A percentile compares a stretch with the other conserved stretches of the same genome.
phyloP scores from a whole-genome alignment of 2,888 invertebrate genomes.

The Drosophila tanythrix region DNA sequence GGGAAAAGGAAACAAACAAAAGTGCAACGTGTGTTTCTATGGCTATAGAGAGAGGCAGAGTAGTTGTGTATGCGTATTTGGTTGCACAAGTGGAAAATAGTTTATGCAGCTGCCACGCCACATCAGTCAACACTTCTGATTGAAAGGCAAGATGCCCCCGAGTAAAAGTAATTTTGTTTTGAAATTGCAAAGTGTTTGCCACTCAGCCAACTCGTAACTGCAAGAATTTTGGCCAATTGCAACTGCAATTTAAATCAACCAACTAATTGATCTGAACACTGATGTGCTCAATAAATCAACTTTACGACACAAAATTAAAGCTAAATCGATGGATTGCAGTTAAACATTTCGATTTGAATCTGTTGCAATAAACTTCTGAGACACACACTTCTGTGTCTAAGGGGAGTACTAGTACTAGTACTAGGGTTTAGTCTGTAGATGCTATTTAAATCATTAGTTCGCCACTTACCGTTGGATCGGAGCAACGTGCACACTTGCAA shows the following conservation, averaged over 20 bases:
- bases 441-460: background rate
- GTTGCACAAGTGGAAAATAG: slow-evolving; percentile 54
- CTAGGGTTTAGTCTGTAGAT: rapidly evolving
- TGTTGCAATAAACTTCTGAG: background rate
- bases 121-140: slow-evolving; percentile 53
- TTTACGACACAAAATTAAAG: background rate
- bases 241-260: slow-evolving; percentile 34
- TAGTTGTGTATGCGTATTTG: slow-evolving; percentile 23
- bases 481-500: slow-evolving; percentile 89
- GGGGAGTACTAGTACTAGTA: background rate
- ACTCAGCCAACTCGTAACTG: slow-evolving; percentile 47
- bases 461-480: slow-evolving; percentile 88
- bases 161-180: slow-evolving; percentile 8
- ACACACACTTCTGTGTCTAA: too few species aligned
- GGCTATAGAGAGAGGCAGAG: background rate
- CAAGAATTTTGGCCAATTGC: slow-evolving; percentile 8
- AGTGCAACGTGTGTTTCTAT: background rate
- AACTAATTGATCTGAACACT: slow-evolving; percentile 19
- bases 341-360: background rate
- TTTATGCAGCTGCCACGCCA: slow-evolving; percentile 68
- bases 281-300: background rate
- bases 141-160: background rate
- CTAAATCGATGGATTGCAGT: background rate
- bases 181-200: slow-evolving; percentile 18
- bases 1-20: slow-evolving; percentile 9